Evolutionary conservation across 2,888 invertebrate genomes (phyloP), one percentile per base, ranked within the genome.

Genomic region (Eupithecia subfuscata): DNA sequence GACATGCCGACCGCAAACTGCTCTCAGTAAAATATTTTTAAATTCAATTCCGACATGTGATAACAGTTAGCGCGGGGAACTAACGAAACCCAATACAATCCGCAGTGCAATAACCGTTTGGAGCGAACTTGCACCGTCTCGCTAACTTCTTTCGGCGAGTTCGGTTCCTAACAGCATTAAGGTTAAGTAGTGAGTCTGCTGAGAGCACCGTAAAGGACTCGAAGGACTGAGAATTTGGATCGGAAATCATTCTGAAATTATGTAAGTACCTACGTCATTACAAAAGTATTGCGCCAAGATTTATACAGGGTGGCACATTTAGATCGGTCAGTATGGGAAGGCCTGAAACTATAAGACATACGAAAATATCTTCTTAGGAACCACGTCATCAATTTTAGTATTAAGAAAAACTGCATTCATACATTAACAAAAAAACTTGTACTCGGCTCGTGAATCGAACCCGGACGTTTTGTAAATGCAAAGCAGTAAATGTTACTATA

Each of bases 81-180:
- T 73, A 56, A 73, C 64, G 63, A 60, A 76, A 43, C 64, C 70
- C 69, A 56, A 74, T 74, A 76, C 76, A 69, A 74, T 69, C 76
- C 56, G 43, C 74, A 71, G 56, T 60, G 74, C 74, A 74, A 76
- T 76, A 76, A 74, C 74, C 69, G 69, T 74, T 74, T 65, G 63
- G 70, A 52, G 48, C 67, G 48, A 74, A 74, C 76, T 76, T 76
- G 69, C 56, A 56, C 52, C 60, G 69, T 69, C 69, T 69, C 52
- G 71, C 56, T 74, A 76, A 74, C 69, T 74, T 74, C 71, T 74
- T 74, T 71, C 22, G 67, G 43, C 40, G 43, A 68, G 68, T 68
- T 63, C 43, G 68, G 22, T 68, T 68, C 25, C 8, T 12, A 43
- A 40, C 37, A 22, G 65, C 65, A 34, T 65, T 37, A 37, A 18